Base-by-base conservation (phyloP, 2,888 invertebrate genomes). In the Heliconius hortense region DNA sequence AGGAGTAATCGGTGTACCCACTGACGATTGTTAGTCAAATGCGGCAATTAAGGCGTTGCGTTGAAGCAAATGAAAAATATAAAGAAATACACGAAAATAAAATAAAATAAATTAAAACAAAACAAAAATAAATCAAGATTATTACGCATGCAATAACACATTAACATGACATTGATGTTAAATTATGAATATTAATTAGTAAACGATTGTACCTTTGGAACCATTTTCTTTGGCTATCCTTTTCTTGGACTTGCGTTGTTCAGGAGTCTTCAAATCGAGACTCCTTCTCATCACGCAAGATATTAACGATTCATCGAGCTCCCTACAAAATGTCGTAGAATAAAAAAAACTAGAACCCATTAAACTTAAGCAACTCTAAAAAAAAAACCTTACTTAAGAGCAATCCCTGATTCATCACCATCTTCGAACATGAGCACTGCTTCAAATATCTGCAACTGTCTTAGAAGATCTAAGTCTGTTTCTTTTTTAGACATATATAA, bases 371-470 rank as follows among this genome's bases (percentile, higher is more conserved):
- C 53, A 56, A 39, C 53, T 48, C 24, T 35, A 62, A 71, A 31
- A 56, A 43, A 35, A 56, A 67, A 59, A 95, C 90, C 43, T 88
- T 78, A 93, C 93, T 92, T 91, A 2, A 93, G 94, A 1, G 96
- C 96, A 35, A 96, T 96, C 8, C 95, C 95, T 80, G 85, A 88
- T 67, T 93, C 93, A 76, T 94, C 93, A 1, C 97, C 98, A 87
- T 98, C 98, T 90, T 98, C 98, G 87, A 96, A 97, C 85, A 97
- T 96, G 62, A 99, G 93, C 39, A 98, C 98, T 63, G 98, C 97
- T 90, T 99, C 99, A 89, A 98, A 99, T 78, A 98, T 97, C 89
- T 98, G 98, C 87, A 99, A 96, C 90, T 99, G 99, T 85, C 98
- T 96, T 59, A 99, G 93, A 48, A 99, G 95, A 93, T 99, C 99